A percentile compares a stretch with the other conserved stretches of the same genome.
These are phyloP conservation scores for Eurystomus gularis DNA, from an alignment of 2,113 vertebrate genomes.

Conservation along the genomic window DNA sequence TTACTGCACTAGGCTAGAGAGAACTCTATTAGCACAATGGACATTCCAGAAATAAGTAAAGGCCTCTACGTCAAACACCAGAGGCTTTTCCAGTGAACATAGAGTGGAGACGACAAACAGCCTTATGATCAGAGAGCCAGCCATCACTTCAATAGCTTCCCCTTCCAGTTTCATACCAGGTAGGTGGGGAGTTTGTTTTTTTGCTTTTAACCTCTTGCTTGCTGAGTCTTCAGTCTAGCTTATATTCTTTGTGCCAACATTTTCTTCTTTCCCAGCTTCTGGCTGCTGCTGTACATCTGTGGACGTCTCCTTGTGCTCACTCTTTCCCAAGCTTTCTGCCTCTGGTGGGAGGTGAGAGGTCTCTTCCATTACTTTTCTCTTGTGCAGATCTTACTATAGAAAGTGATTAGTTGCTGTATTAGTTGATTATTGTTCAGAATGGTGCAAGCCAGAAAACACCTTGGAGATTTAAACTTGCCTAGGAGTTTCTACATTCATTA, in stretches of 20 bases:
- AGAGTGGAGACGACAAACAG: not conserved
- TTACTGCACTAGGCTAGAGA: not conserved
- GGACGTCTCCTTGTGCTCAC: fast-evolving
- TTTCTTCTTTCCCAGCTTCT: not conserved
- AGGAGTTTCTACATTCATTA: not conserved
- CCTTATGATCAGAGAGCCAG: not conserved
- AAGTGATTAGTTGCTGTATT: not conserved
- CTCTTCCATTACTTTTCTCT: not conserved
- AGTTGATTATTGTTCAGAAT: not conserved
- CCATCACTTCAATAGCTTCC: not conserved
- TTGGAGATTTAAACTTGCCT: not conserved
- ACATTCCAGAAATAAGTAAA: not conserved
- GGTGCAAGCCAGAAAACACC: not conserved
- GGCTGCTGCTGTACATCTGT: not conserved
- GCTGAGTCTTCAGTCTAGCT: not conserved
- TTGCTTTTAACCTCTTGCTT: not conserved
- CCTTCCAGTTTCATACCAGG: not conserved
- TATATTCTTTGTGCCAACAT: not conserved
- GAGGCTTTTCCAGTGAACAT: not conserved
- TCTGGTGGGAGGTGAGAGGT: not conserved
- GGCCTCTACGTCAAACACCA: not conserved
- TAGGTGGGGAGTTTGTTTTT: not conserved
- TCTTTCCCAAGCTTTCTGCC: not conserved
- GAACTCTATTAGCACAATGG: not conserved
- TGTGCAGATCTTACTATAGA: not conserved